These are phyloP conservation scores for Blastobasis adustella DNA, from an alignment of 2,888 invertebrate genomes.

Conservation along the genomic window DNA sequence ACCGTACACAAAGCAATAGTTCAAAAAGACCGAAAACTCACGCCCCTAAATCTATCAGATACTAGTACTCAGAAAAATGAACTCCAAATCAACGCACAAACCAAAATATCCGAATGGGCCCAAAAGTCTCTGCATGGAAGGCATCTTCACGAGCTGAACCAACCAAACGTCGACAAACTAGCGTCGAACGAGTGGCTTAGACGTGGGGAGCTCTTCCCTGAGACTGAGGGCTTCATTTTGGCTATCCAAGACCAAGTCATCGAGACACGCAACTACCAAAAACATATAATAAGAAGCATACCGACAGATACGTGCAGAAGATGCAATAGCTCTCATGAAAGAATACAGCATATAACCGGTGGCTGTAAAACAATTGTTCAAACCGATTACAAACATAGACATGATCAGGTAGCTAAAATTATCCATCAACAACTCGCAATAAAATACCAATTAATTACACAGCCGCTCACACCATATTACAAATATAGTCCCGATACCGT, in stretches of 20 bases:
- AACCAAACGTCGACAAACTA: constrained; percentile 9
- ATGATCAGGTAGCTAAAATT: constrained; percentile 8
- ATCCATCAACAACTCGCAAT: constrained; percentile 10
- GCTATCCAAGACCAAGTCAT: constrained; percentile 7
- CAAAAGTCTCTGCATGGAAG: constrained; percentile 8
- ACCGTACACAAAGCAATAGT: neutral
- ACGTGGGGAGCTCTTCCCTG: constrained; percentile 5
- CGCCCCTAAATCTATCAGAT: neutral
- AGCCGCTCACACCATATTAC: constrained; percentile 4
- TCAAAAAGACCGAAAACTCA: neutral
- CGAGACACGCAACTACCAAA: constrained; percentile 13
- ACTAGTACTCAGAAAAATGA: neutral
- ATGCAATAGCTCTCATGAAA: constrained; percentile 5
- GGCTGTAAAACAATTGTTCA: constrained; percentile 5
- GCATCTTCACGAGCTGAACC: constrained; percentile 4
- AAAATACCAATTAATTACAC: neutral
- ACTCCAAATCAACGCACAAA: neutral
- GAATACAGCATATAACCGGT: constrained; percentile 8
- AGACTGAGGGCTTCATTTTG: constrained; percentile 8
- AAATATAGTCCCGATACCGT: constrained; percentile 8
- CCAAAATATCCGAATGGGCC: neutral
- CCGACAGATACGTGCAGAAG: neutral
- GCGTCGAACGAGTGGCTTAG: constrained; percentile 11
- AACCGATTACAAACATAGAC: constrained; percentile 7
- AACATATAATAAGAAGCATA: neutral